Evolutionary conservation across 2,797 vertebrate species (phyloP).

Genomic region (Chaunax sp.): DNA sequence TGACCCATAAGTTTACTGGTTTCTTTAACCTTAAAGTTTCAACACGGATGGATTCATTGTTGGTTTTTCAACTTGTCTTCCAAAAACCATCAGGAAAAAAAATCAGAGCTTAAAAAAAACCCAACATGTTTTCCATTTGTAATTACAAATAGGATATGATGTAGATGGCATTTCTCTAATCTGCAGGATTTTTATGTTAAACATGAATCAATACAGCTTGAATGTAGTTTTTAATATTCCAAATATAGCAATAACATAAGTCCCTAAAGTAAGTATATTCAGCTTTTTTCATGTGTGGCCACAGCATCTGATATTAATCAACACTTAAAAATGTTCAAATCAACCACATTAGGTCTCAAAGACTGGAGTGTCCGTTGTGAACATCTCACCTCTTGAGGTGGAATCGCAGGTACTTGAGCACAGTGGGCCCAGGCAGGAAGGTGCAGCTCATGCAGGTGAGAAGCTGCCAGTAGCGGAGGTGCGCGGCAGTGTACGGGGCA

Average conservation of each 20-base stretch:
- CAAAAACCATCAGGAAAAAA: constrained; percentile 27
- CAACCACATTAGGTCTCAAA: no score
- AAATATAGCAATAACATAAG: no score
- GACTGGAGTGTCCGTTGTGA: background rate
- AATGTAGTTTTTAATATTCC: no score
- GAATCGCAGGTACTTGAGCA: constrained; percentile 91
- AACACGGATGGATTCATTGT: constrained; percentile 4
- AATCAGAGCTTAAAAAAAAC: constrained; percentile 6
- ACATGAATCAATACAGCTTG: no score
- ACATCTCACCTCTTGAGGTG: constrained; percentile 91
- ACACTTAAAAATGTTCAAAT: no score
- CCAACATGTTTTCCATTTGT: no score
- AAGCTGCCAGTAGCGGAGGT: constrained; percentile 97
- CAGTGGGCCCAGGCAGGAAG: constrained; percentile 88
- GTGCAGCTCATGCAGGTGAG: constrained; percentile 98
- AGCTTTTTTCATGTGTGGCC: no score
- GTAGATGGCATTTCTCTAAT: no score
- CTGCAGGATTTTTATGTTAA: background rate
- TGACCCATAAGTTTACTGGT: background rate
- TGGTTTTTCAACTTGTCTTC: constrained; percentile 40
- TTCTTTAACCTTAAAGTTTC: constrained; percentile 24
- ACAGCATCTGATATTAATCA: no score
- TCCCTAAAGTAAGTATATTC: background rate
- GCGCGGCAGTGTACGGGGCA: constrained; percentile 82
- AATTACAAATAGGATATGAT: no score